Percentiles rank a stretch among this genome's conserved stretches.
Conservation (phyloP, 1,140 invertebrate genomes). For the Brachionus rubens region DNA sequence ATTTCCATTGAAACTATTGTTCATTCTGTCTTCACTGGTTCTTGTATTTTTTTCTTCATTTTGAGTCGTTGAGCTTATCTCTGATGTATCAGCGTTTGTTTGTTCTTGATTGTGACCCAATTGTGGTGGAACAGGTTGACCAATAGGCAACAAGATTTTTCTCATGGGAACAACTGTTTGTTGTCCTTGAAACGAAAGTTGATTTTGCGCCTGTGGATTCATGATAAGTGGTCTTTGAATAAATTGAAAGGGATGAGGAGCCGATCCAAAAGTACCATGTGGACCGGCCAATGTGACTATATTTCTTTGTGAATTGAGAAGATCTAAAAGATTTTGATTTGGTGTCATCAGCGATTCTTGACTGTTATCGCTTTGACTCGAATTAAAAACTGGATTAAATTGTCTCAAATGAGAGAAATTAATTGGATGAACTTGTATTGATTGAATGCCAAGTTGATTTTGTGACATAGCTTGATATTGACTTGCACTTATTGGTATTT, state of each 20-base stretch:
- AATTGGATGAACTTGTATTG: slow-evolving; percentile 9
- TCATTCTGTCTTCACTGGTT: neutral
- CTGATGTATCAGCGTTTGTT: neutral
- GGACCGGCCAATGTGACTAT: neutral
- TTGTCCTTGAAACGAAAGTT: neutral
- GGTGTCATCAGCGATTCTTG: neutral
- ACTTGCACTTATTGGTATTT: neutral
- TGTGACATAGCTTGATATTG: neutral
- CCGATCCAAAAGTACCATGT: neutral
- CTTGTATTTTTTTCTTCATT: neutral
- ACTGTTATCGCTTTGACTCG: neutral
- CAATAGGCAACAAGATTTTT: neutral
- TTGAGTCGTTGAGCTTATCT: neutral
- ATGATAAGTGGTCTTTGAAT: neutral
- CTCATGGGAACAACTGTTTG: neutral
- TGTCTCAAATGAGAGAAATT: neutral
- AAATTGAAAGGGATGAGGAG: neutral
- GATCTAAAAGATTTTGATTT: neutral
- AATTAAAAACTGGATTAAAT: slow-evolving; percentile 18
- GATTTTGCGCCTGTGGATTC: neutral
- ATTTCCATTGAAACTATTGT: neutral
- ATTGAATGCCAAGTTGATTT: neutral
- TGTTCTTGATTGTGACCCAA: neutral
- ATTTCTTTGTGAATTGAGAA: slow-evolving; percentile 15
- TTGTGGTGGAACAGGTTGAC: neutral